A percentile compares a stretch with the other conserved stretches of the same genome.
These are phyloP conservation scores for Mythimna albipuncta DNA, from an alignment of 2,888 invertebrate species.

Conservation along the genomic window DNA sequence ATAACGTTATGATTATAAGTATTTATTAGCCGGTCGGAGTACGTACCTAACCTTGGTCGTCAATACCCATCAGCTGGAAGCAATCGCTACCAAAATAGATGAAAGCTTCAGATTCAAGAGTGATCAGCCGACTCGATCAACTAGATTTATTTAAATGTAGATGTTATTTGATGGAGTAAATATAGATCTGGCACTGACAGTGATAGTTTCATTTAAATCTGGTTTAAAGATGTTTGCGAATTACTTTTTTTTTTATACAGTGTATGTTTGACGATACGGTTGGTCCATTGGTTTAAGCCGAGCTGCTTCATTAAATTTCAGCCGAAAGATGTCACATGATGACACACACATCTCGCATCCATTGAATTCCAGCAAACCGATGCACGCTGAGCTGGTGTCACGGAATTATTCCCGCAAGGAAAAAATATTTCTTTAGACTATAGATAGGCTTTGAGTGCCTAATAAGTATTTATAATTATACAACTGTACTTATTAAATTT, in stretches of 20 bases:
- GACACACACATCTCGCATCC: too few relatives aligned
- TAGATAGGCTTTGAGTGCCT: too few relatives aligned
- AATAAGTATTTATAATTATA: too few relatives aligned
- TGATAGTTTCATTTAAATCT: constrained; percentile 42
- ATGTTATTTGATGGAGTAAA: constrained; percentile 50
- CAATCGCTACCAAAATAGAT: constrained; percentile 81
- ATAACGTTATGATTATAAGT: constrained; percentile 2
- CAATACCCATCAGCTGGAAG: constrained; percentile 69
- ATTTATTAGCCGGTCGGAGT: constrained; percentile 18
- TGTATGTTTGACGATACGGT: too few relatives aligned
- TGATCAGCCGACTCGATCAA: constrained; percentile 64
- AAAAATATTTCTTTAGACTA: too few relatives aligned
- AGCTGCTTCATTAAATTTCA: too few relatives aligned
- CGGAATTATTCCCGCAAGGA: too few relatives aligned
- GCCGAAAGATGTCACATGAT: too few relatives aligned
- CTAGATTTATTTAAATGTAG: constrained; percentile 56
- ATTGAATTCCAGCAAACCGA: too few relatives aligned
- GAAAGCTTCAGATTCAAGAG: constrained; percentile 70
- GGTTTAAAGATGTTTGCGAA: constrained; percentile 26
- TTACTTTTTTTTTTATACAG: not conserved
- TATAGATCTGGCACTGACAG: constrained; percentile 50
- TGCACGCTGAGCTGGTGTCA: too few relatives aligned
- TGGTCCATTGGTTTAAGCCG: too few relatives aligned
- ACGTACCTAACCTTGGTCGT: constrained; percentile 44
- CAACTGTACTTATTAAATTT: too few relatives aligned